These are phyloP conservation scores for Brachyrhaphis roseni DNA, from an alignment of 2,797 vertebrate species.

Conservation along the genomic window DNA sequence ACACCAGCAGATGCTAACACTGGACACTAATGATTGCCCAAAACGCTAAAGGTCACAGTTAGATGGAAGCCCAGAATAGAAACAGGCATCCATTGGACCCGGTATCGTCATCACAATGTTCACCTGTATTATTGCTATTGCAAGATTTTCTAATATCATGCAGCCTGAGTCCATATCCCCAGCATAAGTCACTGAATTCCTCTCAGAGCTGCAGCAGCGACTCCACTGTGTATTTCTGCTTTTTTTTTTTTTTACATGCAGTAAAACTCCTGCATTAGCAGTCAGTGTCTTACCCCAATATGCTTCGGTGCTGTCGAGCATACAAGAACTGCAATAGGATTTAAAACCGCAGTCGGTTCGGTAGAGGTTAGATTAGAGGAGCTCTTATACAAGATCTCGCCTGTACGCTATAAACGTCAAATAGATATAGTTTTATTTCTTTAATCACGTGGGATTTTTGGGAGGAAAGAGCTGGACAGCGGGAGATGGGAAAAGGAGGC, in stretches of 20 bases:
- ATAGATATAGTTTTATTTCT: not conserved
- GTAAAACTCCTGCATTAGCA: not conserved
- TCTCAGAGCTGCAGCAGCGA: not conserved
- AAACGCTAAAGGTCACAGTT: not conserved
- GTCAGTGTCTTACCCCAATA: not conserved
- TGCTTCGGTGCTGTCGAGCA: not conserved
- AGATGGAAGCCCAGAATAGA: not conserved
- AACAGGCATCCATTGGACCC: not conserved
- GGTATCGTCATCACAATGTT: not conserved
- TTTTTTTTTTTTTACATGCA: not conserved
- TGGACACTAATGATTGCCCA: not conserved
- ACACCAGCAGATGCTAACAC: not conserved
- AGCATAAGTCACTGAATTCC: not conserved
- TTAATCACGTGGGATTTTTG: not conserved
- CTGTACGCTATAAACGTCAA: slow-evolving; percentile 2
- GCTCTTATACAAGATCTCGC: not conserved
- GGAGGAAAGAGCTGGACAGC: not conserved
- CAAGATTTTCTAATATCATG: not conserved
- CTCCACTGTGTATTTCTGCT: not conserved
- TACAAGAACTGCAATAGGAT: not conserved
- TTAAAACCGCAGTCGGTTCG: not conserved
- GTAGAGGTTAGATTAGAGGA: slow-evolving; percentile 1
- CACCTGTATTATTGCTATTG: not conserved
- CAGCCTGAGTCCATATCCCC: not conserved
- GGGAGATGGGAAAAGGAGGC: not conserved